Base-by-base conservation (phyloP, 2,113 vertebrate genomes). In the Campylomormyrus numenius region DNA sequence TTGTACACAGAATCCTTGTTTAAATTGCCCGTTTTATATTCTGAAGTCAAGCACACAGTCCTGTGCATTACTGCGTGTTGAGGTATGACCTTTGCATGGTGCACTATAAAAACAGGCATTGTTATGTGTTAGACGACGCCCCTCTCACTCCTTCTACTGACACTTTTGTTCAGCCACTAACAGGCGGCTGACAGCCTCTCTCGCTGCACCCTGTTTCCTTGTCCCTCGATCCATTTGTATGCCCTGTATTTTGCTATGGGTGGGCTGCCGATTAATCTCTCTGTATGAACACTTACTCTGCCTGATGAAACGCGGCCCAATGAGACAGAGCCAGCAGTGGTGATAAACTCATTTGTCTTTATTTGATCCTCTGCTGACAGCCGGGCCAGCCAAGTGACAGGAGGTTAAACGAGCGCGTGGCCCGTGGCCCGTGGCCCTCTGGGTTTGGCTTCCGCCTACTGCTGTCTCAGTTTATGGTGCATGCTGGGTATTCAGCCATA, bases 291-390 rank as follows among this genome's bases (percentile, higher is more conserved):
- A 53, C 48, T 87, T 87, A 52, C 21, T 53, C 85, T 52, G 48
- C 85, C 49, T 87, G 85, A 87, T 53, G 85, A 87, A 87, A 87
- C 24, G 49, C 13, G 31, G 85, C 24, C 49, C 48, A 53, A 53
- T 87, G 49, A 87, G 48, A 24, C 85, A 27, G 49, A 31, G 24
- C 49, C 48, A 5, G 46, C 48, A 52, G 3, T 19, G 85, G 85
- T 53, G 49, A 87, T 53, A 53, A 87, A 87, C 85, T 35, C 85
- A 87, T 87, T 87, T 19, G 85, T 87, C 85, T 87, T 87, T 87
- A 87, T 87, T 87, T 52, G 48, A 50, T 87, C 49, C 48, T 35
- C n/a, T 7, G 48, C 24, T 87, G 85, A 87, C 85, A 87, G 85
- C 27, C 24, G 2, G 48, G n/a, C 21, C 9, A 35, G 48, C n/a